A percentile compares a stretch with the other conserved stretches of the same genome.
phyloP scores from a whole-genome alignment of 2,888 invertebrate genomes.

The Pandemis corylana region DNA sequence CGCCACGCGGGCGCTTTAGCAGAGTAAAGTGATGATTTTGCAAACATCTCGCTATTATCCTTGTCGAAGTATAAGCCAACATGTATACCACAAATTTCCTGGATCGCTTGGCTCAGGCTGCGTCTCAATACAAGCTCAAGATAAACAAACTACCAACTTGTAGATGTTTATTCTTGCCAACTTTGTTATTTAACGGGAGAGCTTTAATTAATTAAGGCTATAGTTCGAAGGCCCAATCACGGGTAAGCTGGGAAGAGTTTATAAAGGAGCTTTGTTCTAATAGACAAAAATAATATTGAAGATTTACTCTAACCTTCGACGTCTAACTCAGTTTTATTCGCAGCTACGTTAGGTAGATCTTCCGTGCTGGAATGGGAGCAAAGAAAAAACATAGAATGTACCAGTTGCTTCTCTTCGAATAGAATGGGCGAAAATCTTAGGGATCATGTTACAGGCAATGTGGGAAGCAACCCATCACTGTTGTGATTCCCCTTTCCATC shows the following conservation, averaged over 20 bases:
- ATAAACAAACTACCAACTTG: constrained; percentile 17
- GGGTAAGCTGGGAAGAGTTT: constrained; percentile 2
- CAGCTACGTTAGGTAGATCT: no score
- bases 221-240: constrained; percentile 6
- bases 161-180: constrained; percentile 31
- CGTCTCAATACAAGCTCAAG: constrained; percentile 25
- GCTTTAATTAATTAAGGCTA: constrained; percentile 22
- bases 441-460: no score
- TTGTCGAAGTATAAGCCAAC: constrained; percentile 4
- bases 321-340: background rate
- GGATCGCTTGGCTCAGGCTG: constrained; percentile 1
- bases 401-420: no score
- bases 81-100: constrained; percentile 1
- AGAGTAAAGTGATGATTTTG: background rate
- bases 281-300: background rate
- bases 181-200: constrained; percentile 26
- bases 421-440: no score
- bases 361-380: no score
- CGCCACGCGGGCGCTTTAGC: background rate
- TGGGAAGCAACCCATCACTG: no score
- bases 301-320: background rate
- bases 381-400: no score
- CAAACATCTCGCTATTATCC: constrained; percentile 6
- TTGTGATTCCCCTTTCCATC: no score
- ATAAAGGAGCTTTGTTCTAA: background rate